Conservation (phyloP, 2,113 vertebrate genomes). For the Delphinapterus leucas region DNA sequence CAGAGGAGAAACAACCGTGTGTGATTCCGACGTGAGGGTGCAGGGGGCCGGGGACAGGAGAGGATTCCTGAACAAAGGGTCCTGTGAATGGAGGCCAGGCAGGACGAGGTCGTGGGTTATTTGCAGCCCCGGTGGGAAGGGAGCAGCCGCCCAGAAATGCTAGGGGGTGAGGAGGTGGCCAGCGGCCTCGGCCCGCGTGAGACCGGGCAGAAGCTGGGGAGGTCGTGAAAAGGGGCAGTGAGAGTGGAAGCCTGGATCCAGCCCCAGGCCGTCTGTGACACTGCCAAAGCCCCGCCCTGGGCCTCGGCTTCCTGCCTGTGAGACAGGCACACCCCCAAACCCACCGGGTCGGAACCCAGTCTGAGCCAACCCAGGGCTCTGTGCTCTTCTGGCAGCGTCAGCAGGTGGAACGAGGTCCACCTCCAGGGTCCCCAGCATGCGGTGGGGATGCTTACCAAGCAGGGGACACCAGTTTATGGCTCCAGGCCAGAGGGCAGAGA, state of each 20-base stretch:
- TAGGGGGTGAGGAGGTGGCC: rapidly evolving
- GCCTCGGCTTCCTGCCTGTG: rapidly evolving
- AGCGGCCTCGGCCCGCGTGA: rapidly evolving
- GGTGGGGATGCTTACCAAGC: neutral
- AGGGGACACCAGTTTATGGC: too few relatives aligned
- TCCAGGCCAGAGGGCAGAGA: neutral
- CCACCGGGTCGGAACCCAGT: rapidly evolving
- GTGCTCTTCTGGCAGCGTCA: neutral
- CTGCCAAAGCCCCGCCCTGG: rapidly evolving
- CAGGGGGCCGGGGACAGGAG: neutral
- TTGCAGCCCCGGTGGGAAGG: neutral
- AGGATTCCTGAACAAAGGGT: neutral
- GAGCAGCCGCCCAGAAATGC: neutral
- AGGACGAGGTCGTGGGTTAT: neutral
- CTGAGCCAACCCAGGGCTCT: neutral
- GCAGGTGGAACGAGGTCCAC: neutral
- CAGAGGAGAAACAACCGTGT: neutral
- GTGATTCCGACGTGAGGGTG: neutral
- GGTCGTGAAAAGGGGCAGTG: rapidly evolving
- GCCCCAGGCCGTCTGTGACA: rapidly evolving
- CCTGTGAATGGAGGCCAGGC: neutral
- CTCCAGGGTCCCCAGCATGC: rapidly evolving
- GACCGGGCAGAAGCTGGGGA: rapidly evolving
- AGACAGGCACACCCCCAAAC: rapidly evolving
- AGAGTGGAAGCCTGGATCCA: neutral